Base-by-base conservation (phyloP, 2,113 vertebrate genomes). In the Sceloporus undulatus region DNA sequence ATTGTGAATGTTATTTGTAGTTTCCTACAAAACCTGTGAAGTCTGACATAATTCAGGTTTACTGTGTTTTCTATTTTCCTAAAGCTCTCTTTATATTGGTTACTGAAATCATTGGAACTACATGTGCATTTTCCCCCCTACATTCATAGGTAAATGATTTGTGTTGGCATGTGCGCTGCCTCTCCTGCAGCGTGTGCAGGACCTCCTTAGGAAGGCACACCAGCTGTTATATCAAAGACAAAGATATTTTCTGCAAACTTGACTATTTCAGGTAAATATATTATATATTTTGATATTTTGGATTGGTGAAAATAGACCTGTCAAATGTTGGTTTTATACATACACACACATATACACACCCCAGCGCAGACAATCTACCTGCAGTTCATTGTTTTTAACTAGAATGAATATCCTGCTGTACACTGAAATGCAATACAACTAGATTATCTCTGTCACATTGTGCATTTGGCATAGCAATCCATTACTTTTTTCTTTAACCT, bases 221-320 rank as follows among this genome's bases (percentile, higher is more conserved):
- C 52, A 99, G 98, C 94, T 99, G 99, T 88, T 99, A 99, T 90
- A 99, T 99, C 94, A 99, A 99, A 97, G 98, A 99, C 73, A 99
- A 99, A 93, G 98, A 99, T 94, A 98, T 99, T 91, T 99, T 99
- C 96, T 99, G 99, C 95, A 99, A 99, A 96, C 97, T 99, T 77
- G 99, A 99, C 96, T 99, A 99, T 95, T 99, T 99, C 96, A 98
- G 99, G 99, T 99, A 98, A 48, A 65, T 34, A 34, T 34, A 34
- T 34, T 34, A 73, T 84, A 65, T 79, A 84, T 82, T 25, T 70
- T 71, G 25, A 81, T 42, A 68, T n/a, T 23, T 56, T 48, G n/a
- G 25, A 25, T 48, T 62, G 14, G 4, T 18, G n/a, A 38, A 75
- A 38, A 4, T 82, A 48, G 11, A 48, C 11, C 73, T 38, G 16